Percentiles rank a stretch among this genome's conserved stretches.
phyloP scores from a whole-genome alignment of 2,797 vertebrate genomes.

The Tinamus major region DNA sequence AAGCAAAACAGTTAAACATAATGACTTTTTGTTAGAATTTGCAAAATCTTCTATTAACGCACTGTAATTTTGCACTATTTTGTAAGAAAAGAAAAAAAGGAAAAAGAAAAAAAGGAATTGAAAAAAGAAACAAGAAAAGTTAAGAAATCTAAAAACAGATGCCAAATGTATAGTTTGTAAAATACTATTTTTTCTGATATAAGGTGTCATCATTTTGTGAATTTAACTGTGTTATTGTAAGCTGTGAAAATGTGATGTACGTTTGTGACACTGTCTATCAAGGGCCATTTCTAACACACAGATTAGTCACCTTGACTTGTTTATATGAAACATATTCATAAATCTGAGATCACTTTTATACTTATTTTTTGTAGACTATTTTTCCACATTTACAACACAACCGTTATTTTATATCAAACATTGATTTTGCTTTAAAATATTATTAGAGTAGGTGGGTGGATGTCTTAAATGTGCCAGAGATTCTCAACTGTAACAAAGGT shows the following conservation, averaged over 20 bases:
- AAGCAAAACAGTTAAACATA: slow-evolving; percentile 32
- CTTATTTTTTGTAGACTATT: slow-evolving; percentile 84
- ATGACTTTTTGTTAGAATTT: slow-evolving; percentile 59
- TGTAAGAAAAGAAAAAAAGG: slow-evolving; percentile 62
- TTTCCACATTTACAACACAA: slow-evolving; percentile 80
- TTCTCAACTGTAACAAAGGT: slow-evolving; percentile 17
- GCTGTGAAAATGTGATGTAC: slow-evolving; percentile 70
- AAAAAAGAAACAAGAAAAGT: slow-evolving; percentile 28
- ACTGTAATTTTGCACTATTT: slow-evolving; percentile 82
- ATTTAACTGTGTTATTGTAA: slow-evolving; percentile 70
- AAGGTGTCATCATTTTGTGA: slow-evolving; percentile 74
- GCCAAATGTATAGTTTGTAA: slow-evolving; percentile 83
- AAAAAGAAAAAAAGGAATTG: slow-evolving; percentile 38
- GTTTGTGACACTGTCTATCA: slow-evolving; percentile 56
- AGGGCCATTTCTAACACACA: slow-evolving; percentile 73
- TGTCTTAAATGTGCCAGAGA: slow-evolving; percentile 51
- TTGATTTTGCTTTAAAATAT: slow-evolving; percentile 76
- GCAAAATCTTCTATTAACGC: slow-evolving; percentile 71
- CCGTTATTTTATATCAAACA: slow-evolving; percentile 80
- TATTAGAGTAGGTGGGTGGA: slow-evolving; percentile 65
- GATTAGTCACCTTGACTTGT: slow-evolving; percentile 73
- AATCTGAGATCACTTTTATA: slow-evolving; percentile 82
- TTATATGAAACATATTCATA: slow-evolving; percentile 79
- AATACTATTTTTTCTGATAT: slow-evolving; percentile 77
- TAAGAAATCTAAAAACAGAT: slow-evolving; percentile 69